Evolutionary conservation across 2,797 vertebrate genomes (phyloP).

Genomic region (Ficedula albicollis): DNA sequence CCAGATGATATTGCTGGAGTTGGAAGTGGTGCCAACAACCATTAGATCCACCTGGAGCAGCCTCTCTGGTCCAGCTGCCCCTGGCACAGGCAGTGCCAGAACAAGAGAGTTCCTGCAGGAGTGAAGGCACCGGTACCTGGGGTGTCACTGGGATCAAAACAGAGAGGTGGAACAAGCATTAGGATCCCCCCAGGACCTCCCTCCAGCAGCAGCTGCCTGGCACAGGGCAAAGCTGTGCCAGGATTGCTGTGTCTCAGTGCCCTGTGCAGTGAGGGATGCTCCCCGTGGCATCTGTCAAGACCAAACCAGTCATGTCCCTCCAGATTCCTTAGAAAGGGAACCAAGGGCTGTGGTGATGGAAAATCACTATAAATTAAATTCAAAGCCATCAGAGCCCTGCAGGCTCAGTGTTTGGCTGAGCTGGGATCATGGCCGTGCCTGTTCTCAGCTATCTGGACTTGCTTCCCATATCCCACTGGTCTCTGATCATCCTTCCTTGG

Average conservation of each 20-base stretch:
- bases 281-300: background rate
- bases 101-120: background rate
- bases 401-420: background rate
- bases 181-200: background rate
- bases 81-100: slow-evolving; percentile 5
- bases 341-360: background rate
- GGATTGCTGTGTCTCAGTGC: background rate
- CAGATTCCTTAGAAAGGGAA: background rate
- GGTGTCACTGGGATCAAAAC: slow-evolving; percentile 27
- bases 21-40: background rate
- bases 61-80: slow-evolving; percentile 12
- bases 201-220: background rate
- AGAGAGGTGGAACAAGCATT: background rate
- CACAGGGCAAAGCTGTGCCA: background rate
- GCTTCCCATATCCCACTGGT: background rate
- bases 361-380: background rate
- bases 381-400: background rate
- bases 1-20: background rate
- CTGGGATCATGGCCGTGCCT: background rate
- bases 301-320: background rate
- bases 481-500: background rate
- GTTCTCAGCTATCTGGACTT: background rate
- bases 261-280: background rate
- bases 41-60: slow-evolving; percentile 18
- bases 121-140: slow-evolving; percentile 54